Evolutionary conservation across 37 sponge, comb jelly and placozoan species (phyloP).

Genomic region (Beroe ovata): DNA sequence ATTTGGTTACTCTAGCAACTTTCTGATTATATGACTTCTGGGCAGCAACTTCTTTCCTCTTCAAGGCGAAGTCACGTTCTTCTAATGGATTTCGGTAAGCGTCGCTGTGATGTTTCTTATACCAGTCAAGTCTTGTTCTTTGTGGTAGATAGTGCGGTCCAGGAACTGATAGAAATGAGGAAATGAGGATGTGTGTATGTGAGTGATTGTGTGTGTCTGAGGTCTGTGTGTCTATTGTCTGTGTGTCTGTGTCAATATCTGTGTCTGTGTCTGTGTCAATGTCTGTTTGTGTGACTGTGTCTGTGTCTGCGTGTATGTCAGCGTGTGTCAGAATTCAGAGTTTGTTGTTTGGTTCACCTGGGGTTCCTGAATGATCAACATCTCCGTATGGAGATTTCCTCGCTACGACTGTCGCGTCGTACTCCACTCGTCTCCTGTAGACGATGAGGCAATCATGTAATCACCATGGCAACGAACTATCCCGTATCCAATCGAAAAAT

Average conservation of each 20-base stretch:
- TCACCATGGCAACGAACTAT: too few relatives aligned
- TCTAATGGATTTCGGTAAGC: neutral
- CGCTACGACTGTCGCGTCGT: neutral
- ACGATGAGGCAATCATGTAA: too few relatives aligned
- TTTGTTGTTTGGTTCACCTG: too few relatives aligned
- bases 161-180: neutral
- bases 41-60: neutral
- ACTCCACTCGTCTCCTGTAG: neutral
- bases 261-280: too few relatives aligned
- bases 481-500: too few relatives aligned
- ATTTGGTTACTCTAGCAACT: neutral
- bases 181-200: too few relatives aligned
- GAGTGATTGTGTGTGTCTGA: too few relatives aligned
- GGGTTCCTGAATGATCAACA: neutral
- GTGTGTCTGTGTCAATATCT: too few relatives aligned
- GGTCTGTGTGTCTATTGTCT: too few relatives aligned
- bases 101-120: neutral
- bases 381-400: neutral
- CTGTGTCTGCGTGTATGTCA: too few relatives aligned
- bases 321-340: too few relatives aligned
- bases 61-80: neutral
- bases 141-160: neutral
- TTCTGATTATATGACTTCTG: neutral
- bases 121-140: conserved; percentile 50
- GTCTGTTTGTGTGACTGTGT: too few relatives aligned